Conservation (phyloP, 2,113 vertebrate species). For the Cyanoliseus patagonus region DNA sequence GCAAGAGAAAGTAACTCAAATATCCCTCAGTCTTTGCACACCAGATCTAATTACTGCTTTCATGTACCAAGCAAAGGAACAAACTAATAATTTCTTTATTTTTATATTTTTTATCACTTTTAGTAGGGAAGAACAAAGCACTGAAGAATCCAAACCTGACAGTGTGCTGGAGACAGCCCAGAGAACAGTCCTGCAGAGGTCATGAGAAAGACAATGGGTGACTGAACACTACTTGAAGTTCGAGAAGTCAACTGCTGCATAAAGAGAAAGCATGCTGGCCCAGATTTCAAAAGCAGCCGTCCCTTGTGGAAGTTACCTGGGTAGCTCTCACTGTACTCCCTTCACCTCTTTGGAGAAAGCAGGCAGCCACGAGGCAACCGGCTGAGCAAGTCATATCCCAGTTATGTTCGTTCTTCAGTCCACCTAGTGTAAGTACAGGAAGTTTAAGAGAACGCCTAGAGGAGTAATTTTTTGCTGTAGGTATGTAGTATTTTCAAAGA, state of each 20-base stretch:
- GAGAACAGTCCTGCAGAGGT: neutral
- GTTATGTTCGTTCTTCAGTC: neutral
- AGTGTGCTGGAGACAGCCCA: neutral
- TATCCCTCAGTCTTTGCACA: neutral
- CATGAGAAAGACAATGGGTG: neutral
- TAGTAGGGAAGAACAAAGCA: neutral
- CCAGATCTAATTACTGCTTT: neutral
- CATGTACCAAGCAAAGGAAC: neutral
- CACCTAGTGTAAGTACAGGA: neutral
- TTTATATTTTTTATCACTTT: neutral
- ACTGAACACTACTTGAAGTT: neutral
- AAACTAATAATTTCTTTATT: neutral
- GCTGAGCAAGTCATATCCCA: neutral
- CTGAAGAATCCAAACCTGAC: neutral
- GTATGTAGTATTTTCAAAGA: neutral
- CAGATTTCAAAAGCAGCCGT: neutral
- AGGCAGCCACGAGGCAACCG: accelerated
- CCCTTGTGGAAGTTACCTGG: accelerated
- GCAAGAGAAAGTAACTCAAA: neutral
- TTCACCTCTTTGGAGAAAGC: neutral
- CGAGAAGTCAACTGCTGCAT: neutral
- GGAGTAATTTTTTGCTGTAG: neutral
- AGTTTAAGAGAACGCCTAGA: neutral
- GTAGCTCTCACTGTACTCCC: neutral
- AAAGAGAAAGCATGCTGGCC: neutral